These are phyloP conservation scores for Gorsachius goisagi DNA, from an alignment of 2,113 vertebrate species.

Conservation along the genomic window DNA sequence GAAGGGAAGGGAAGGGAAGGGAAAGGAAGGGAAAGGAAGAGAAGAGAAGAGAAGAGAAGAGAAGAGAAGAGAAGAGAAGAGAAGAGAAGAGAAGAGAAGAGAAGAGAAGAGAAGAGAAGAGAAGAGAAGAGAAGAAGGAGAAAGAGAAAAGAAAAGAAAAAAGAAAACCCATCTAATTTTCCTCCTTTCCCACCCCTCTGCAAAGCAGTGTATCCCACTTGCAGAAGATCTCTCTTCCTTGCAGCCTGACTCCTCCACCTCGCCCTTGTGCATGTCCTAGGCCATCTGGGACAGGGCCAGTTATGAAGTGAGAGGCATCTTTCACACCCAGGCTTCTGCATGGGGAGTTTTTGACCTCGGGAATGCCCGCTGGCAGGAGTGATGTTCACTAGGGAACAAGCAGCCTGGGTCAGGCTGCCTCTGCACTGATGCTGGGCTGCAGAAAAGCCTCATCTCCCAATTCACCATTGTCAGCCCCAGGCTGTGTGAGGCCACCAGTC, in stretches of 20 bases:
- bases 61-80: no score
- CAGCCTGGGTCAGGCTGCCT: not conserved
- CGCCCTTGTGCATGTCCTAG: not conserved
- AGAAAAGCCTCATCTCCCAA: not conserved
- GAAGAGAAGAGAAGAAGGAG: not conserved
- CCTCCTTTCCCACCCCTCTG: not conserved
- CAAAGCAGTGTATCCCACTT: not conserved
- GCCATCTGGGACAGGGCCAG: not conserved
- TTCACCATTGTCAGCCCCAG: not conserved
- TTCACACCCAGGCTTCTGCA: not conserved
- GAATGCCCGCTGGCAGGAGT: not conserved
- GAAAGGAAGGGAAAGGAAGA: no score
- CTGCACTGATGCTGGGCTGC: not conserved
- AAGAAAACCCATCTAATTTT: not conserved
- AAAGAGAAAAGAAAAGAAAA: not conserved
- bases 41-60: no score
- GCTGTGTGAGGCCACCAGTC: not conserved
- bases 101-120: fast-evolving
- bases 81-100: no score
- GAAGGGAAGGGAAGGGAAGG: no score
- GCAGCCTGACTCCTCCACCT: not conserved
- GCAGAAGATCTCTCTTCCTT: not conserved
- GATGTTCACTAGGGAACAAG: not conserved
- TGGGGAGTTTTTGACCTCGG: not conserved
- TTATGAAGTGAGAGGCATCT: not conserved